phyloP scores from a whole-genome alignment of 2,113 vertebrate species.

The Microtus montanus region DNA sequence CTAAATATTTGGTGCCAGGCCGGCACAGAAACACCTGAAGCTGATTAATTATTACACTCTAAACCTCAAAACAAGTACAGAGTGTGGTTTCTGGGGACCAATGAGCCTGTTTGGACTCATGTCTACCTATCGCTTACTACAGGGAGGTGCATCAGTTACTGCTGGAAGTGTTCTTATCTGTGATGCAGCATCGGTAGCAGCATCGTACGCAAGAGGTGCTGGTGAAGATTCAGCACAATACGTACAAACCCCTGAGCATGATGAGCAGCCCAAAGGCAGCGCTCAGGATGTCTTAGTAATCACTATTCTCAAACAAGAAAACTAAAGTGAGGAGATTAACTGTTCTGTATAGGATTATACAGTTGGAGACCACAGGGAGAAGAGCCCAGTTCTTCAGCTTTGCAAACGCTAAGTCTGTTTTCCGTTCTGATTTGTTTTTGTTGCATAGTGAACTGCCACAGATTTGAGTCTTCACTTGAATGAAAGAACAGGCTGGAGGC shows the following conservation, averaged over 20 bases:
- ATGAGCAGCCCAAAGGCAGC: background rate
- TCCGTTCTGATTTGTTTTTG: background rate
- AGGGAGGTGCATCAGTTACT: background rate
- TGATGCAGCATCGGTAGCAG: background rate
- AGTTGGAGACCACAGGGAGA: background rate
- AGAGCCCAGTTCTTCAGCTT: background rate
- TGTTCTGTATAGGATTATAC: background rate
- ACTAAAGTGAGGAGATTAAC: background rate
- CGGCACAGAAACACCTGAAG: background rate
- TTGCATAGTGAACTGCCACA: background rate
- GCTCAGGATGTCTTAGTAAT: background rate
- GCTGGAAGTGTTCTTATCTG: background rate
- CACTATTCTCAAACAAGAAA: background rate
- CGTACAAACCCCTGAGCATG: background rate
- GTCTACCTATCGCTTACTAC: background rate
- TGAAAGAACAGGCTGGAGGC: background rate
- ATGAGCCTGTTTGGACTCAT: background rate
- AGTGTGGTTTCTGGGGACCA: background rate
- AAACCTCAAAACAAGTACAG: background rate
- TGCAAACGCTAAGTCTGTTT: background rate
- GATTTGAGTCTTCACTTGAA: background rate
- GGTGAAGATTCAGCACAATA: background rate
- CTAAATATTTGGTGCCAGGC: background rate
- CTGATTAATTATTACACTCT: background rate
- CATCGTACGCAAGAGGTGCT: background rate